phyloP scores from a whole-genome alignment of 2,888 invertebrate genomes.

The Celastrina argiolus region DNA sequence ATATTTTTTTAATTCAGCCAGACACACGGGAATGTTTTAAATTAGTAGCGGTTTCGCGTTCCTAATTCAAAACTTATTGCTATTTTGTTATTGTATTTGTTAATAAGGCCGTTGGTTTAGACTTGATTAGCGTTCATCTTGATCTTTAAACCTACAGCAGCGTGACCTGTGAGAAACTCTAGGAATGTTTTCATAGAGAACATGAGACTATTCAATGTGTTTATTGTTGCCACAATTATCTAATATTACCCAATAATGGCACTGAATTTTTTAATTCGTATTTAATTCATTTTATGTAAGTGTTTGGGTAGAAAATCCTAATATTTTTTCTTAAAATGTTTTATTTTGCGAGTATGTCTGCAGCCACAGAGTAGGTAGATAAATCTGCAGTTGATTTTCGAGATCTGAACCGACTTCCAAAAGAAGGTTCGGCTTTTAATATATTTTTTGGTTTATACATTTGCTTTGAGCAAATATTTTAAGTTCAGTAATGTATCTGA shows the following conservation, averaged over 20 bases:
- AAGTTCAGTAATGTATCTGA: too few relatives aligned
- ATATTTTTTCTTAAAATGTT: background rate
- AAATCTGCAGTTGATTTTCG: too few relatives aligned
- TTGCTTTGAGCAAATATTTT: background rate
- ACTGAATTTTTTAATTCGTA: background rate
- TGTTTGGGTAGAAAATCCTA: background rate
- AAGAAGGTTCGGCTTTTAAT: too few relatives aligned
- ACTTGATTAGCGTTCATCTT: background rate
- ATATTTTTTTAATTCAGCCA: background rate
- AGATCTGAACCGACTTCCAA: too few relatives aligned
- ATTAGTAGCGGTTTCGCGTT: background rate
- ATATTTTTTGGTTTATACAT: background rate
- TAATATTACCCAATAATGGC: background rate
- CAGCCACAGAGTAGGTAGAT: too few relatives aligned
- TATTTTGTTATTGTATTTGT: background rate
- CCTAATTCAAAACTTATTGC: background rate
- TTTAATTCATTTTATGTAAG: background rate
- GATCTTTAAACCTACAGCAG: constrained; percentile 3
- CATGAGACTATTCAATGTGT: background rate
- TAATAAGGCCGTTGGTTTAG: background rate
- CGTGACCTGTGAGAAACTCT: constrained; percentile 5
- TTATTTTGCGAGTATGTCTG: background rate
- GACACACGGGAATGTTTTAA: too few relatives aligned
- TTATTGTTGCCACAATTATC: background rate
- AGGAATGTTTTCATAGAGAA: background rate